These are phyloP conservation scores for Ateles fusciceps DNA, from an alignment of 2,797 vertebrate species.

Conservation along the genomic window DNA sequence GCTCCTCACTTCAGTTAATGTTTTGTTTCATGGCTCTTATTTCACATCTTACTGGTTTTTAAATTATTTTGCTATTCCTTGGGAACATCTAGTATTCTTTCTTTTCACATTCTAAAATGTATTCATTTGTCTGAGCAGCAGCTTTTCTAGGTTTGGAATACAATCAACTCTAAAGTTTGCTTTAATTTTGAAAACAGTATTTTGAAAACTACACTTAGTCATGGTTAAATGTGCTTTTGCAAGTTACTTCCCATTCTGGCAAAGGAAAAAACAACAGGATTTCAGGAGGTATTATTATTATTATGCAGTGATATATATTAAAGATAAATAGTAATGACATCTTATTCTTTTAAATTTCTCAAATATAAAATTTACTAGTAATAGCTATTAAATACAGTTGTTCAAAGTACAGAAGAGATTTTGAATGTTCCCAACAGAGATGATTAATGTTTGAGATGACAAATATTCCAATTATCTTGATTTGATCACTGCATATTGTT, in stretches of 20 bases:
- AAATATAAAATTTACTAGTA: neutral
- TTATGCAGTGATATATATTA: neutral
- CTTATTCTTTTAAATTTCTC: neutral
- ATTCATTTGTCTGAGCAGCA: constrained; percentile 69
- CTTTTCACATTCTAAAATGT: constrained; percentile 65
- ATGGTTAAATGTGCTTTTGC: constrained; percentile 52
- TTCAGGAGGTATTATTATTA: neutral
- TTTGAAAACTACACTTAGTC: constrained; percentile 44
- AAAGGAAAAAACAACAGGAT: neutral
- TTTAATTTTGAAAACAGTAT: constrained; percentile 58
- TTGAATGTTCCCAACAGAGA: neutral
- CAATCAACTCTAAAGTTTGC: constrained; percentile 67
- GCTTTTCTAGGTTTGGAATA: constrained; percentile 68
- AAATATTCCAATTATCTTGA: neutral
- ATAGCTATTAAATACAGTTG: neutral
- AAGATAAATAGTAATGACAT: neutral
- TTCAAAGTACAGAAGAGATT: neutral
- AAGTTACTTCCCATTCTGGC: constrained; percentile 44
- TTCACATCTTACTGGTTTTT: constrained; percentile 74
- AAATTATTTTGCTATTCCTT: constrained; percentile 71
- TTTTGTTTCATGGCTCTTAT: constrained; percentile 76
- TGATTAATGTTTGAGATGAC: neutral
- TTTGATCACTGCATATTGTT: neutral
- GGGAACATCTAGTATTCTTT: constrained; percentile 79
- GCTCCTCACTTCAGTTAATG: constrained; percentile 73